Base-by-base conservation (phyloP, 1,140 invertebrate genomes). In the Drepana arcuata region DNA sequence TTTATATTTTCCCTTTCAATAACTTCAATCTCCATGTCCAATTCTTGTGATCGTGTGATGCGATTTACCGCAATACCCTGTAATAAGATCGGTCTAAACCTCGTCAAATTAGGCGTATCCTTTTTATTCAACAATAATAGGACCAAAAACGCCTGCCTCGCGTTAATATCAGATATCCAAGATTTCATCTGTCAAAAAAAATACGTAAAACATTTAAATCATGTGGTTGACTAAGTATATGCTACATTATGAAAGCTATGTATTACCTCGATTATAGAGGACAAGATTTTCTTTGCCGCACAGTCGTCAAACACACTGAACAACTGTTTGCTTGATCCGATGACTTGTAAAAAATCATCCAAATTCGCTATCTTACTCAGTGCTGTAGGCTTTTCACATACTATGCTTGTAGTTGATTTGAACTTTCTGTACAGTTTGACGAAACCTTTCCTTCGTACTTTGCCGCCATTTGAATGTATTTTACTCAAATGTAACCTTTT, bases 11-110 rank as follows among this genome's bases (percentile, higher is more conserved):
- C 75, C 32, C 34, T 72, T 46, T 78, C 71, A 35, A 80, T 75
- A 1, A 80, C 72, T 54, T 80, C 73, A 12, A 80, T 69, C 49
- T 80, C 73, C 60, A 72, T 72, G 32, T 80, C 66, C n/a, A 80
- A 49, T 48, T 80, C 75, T 1, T 51, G 46, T 2, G 51, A 50
- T 21, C 49, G 49, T 3, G 77, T 78, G 14, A 81, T 81, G 41
- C 73, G 69, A 24, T 77, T 74, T 0, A 74, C 58, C 5, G 75
- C 73, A 14, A 81, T 81, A 0, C 65, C 75, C 41, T 81, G 73
- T 13, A 81, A 41, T 36, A 81, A 30, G 9, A 78, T 33, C 0
- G 60, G 48, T 15, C 70, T 49, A 32, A 70, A 72, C 12, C 64
- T 45, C 29, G 61, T 37, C 31, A 78, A 38, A 52, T 67, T 81